phyloP scores from a whole-genome alignment of 1,140 invertebrate species.

The Thaumetopoea pityocampa region DNA sequence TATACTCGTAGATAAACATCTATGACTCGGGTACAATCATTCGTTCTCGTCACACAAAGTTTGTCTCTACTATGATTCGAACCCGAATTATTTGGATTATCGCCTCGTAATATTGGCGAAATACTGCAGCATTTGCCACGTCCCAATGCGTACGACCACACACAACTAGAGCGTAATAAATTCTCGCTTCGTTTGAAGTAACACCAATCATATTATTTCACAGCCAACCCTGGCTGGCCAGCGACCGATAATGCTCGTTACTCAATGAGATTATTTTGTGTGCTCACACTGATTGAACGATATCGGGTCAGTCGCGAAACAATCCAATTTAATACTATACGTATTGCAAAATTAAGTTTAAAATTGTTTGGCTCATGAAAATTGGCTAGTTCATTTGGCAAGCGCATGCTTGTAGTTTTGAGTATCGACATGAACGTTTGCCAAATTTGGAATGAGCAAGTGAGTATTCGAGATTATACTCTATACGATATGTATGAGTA shows the following conservation, averaged over 20 bases:
- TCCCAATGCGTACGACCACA: constrained; percentile 20
- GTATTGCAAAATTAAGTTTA: constrained; percentile 10
- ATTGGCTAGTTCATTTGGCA: constrained; percentile 27
- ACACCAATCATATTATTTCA: constrained; percentile 32
- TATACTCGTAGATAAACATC: no score
- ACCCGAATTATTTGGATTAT: constrained; percentile 12
- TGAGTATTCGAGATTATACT: constrained; percentile 15
- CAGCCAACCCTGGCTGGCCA: constrained; percentile 14
- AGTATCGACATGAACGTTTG: constrained; percentile 20
- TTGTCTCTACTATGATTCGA: no score
- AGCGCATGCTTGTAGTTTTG: constrained; percentile 18
- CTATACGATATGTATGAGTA: neutral
- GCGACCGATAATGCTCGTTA: constrained; percentile 21
- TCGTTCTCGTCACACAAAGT: no score
- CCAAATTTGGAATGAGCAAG: constrained; percentile 23
- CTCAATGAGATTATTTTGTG: constrained; percentile 21
- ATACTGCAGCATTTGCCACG: constrained; percentile 18
- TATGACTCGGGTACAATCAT: no score
- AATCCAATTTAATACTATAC: constrained; percentile 7
- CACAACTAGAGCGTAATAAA: constrained; percentile 34
- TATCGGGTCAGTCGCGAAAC: constrained; percentile 1
- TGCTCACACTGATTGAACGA: constrained; percentile 13
- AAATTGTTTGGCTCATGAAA: constrained; percentile 13
- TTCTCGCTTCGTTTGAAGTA: constrained; percentile 21
- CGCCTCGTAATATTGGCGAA: constrained; percentile 10